phyloP scores from a whole-genome alignment of 92 coral and sea anemone genomes.

The Parazoanthus atlanticus region DNA sequence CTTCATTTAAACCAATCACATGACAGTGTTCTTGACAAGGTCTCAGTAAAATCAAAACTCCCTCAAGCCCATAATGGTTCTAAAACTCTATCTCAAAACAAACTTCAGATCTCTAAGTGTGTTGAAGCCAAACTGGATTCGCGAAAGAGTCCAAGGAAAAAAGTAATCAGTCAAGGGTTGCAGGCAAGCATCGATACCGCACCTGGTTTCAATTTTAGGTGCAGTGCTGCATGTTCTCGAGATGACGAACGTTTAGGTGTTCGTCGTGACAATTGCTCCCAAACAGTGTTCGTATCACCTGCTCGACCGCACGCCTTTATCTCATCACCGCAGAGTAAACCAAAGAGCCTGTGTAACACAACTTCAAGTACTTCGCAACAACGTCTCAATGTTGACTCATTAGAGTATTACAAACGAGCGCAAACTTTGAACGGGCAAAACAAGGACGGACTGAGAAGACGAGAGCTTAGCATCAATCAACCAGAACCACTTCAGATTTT shows the following conservation, averaged over 20 bases:
- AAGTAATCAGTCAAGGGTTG: not conserved
- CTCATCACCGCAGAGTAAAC: not conserved
- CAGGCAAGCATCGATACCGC: not conserved
- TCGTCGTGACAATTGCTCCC: not conserved
- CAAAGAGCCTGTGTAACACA: not conserved
- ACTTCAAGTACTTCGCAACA: not conserved
- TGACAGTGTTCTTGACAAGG: not conserved
- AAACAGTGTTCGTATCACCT: not conserved
- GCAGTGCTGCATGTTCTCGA: not conserved
- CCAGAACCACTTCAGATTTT: not conserved
- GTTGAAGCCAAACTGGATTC: not conserved
- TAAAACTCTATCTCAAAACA: not conserved
- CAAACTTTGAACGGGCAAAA: not conserved
- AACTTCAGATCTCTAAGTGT: constrained; percentile 2
- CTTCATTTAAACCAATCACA: not conserved
- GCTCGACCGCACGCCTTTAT: not conserved
- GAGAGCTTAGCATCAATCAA: not conserved
- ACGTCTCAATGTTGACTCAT: not conserved
- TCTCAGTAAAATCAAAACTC: not conserved
- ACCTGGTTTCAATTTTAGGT: not conserved
- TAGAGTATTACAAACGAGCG: not conserved
- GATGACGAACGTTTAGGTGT: not conserved
- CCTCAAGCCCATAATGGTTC: not conserved
- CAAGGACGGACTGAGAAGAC: not conserved
- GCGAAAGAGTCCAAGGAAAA: not conserved